Conservation (phyloP, 2,797 vertebrate species). For the Myripristis jacobus region DNA sequence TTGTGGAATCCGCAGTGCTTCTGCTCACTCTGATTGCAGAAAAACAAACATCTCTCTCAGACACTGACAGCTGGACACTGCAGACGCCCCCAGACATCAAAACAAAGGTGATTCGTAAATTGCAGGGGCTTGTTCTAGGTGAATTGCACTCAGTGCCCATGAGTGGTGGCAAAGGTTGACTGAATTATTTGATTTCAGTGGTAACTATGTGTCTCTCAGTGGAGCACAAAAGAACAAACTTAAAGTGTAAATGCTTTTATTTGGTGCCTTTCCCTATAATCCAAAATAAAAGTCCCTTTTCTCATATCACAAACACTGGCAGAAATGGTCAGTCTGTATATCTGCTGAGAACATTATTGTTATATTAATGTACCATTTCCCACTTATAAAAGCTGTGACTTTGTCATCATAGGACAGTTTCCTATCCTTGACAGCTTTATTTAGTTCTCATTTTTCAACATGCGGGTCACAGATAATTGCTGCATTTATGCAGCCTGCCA, state of each 20-base stretch:
- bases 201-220: slow-evolving; percentile 22
- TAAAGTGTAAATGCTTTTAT: slow-evolving; percentile 57
- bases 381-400: neutral
- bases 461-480: neutral
- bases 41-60: slow-evolving; percentile 71
- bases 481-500: neutral
- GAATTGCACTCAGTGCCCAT: slow-evolving; percentile 48
- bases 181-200: slow-evolving; percentile 63
- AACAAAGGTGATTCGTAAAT: slow-evolving; percentile 77
- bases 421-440: too few species aligned
- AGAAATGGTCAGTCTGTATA: slow-evolving; percentile 9
- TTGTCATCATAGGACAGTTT: neutral
- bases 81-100: slow-evolving; percentile 58
- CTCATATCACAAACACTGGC: neutral
- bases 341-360: neutral
- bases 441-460: neutral
- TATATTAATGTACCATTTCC: neutral
- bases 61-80: slow-evolving; percentile 64
- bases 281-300: slow-evolving; percentile 27
- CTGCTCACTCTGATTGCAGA: slow-evolving; percentile 53
- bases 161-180: slow-evolving; percentile 62
- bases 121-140: slow-evolving; percentile 47
- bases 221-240: slow-evolving; percentile 35
- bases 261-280: slow-evolving; percentile 33
- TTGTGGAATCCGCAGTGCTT: slow-evolving; percentile 52